Percentiles rank a stretch among this genome's conserved stretches.
Evolutionary conservation across 2,888 invertebrate genomes (phyloP).

Genomic region (Acronicta alni): DNA sequence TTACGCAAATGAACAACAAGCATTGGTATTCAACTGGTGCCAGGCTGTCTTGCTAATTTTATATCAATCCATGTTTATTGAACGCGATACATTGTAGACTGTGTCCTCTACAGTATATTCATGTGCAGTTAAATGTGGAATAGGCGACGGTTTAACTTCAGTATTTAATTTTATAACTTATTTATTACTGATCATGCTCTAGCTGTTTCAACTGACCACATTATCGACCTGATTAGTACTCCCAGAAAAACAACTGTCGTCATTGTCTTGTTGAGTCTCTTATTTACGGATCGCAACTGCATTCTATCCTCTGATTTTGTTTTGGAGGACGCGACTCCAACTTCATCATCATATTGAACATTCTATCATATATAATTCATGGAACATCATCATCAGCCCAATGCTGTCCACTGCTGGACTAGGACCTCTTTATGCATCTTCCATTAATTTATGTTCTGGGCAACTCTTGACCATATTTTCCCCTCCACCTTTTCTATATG

Average conservation of each 20-base stretch:
- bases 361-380: no score
- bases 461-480: no score
- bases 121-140: not conserved
- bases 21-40: conserved; percentile 1
- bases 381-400: no score
- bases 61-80: not conserved
- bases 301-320: no score
- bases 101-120: conserved; percentile 3
- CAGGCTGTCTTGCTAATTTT: conserved; percentile 15
- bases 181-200: no score
- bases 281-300: no score
- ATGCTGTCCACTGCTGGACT: no score
- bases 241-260: not conserved
- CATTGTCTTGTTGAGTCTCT: not conserved
- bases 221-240: not conserved
- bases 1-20: not conserved
- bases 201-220: not conserved
- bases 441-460: no score
- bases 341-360: no score
- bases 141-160: not conserved
- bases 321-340: no score
- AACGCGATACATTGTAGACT: conserved; percentile 1
- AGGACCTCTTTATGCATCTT: no score
- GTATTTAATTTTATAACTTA: not conserved
- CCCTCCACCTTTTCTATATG: no score